These are phyloP conservation scores for Mus caroli DNA, from an alignment of 2,797 vertebrate species.

Conservation along the genomic window DNA sequence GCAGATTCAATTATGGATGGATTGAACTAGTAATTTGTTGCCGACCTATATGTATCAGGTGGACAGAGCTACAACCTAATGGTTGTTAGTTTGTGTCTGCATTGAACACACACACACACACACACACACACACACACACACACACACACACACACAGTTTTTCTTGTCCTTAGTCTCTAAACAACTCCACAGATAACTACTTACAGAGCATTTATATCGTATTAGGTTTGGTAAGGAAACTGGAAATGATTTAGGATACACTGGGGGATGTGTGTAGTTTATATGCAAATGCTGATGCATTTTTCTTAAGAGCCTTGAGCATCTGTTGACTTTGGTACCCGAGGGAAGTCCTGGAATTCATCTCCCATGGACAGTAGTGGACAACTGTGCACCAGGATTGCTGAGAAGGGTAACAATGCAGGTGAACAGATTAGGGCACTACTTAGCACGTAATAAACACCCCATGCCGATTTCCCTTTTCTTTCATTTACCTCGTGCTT, in stretches of 20 bases:
- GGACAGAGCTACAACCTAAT: background rate
- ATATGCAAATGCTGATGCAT: background rate
- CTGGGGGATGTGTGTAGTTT: background rate
- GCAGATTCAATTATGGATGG: background rate
- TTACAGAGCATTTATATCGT: slow-evolving; percentile 9
- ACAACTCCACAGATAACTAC: background rate
- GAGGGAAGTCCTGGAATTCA: background rate
- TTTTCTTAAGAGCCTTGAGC: background rate
- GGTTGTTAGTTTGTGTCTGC: background rate
- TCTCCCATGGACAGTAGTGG: background rate
- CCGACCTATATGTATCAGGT: background rate
- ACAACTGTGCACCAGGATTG: background rate
- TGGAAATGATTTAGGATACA: background rate
- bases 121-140: background rate
- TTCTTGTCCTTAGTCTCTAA: slow-evolving; percentile 15
- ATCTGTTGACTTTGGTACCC: background rate
- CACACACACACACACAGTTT: background rate
- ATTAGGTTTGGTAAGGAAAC: background rate
- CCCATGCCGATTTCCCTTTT: slow-evolving; percentile 5
- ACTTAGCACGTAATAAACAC: background rate
- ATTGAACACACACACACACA: background rate
- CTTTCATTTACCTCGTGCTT: background rate
- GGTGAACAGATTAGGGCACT: background rate
- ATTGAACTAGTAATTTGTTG: background rate
- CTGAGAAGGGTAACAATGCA: background rate